Evolutionary conservation across 2,888 invertebrate species (phyloP).

Genomic region (Oxystoma pomonae): DNA sequence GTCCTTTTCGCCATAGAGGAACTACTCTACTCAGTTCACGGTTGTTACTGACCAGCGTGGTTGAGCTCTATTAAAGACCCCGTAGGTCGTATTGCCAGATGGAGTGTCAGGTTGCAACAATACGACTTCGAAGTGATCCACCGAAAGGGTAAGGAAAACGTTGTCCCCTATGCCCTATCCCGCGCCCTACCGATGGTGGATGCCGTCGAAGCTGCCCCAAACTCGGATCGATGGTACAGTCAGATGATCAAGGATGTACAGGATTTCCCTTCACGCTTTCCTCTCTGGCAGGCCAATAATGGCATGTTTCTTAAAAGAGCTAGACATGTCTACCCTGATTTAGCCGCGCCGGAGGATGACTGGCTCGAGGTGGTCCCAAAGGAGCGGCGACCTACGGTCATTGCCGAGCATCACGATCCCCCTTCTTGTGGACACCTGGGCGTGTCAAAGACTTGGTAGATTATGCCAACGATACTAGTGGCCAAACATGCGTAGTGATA

Average conservation of each 20-base stretch:
- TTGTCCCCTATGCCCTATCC: constrained; percentile 26
- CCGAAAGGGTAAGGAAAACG: constrained; percentile 20
- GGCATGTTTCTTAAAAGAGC: background rate
- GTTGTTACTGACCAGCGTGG: constrained; percentile 21
- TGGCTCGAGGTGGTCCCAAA: constrained; percentile 14
- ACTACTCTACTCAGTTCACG: constrained; percentile 18
- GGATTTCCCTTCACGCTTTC: background rate
- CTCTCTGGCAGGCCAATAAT: background rate
- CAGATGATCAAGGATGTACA: too few species aligned
- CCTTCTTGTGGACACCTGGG: constrained; percentile 12
- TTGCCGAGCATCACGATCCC: constrained; percentile 13
- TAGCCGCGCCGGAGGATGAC: background rate
- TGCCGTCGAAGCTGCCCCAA: background rate
- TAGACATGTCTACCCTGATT: background rate
- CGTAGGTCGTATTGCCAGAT: constrained; percentile 20
- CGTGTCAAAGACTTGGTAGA: too few species aligned
- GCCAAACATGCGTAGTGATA: constrained; percentile 7
- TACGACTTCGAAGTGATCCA: constrained; percentile 13
- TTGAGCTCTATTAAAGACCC: constrained; percentile 10
- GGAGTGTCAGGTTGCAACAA: constrained; percentile 24
- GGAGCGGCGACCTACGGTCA: constrained; percentile 8
- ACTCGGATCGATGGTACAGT: background rate
- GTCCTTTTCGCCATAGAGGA: constrained; percentile 23
- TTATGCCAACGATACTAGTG: constrained; percentile 14
- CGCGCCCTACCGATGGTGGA: constrained; percentile 14